phyloP scores from a whole-genome alignment of 2,113 vertebrate genomes.

The Bos indicus region DNA sequence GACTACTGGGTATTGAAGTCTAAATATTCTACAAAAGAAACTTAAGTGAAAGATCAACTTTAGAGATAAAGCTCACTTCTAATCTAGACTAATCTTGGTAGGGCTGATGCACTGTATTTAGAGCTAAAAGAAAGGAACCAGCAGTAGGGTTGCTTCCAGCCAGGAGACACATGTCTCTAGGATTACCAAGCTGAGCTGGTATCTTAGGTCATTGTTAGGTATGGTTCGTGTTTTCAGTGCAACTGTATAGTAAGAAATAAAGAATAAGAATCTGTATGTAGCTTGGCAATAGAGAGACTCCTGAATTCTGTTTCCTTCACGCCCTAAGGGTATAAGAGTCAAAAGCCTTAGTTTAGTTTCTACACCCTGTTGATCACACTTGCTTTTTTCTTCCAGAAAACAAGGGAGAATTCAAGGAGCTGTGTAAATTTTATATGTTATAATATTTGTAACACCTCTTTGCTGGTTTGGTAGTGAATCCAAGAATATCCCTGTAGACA shows the following conservation, averaged over 20 bases:
- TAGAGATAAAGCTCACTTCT: neutral
- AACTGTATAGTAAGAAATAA: neutral
- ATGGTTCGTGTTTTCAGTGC: neutral
- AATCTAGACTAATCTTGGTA: neutral
- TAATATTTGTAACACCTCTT: neutral
- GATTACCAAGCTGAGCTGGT: neutral
- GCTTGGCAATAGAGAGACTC: neutral
- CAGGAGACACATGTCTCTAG: neutral
- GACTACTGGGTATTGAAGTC: neutral
- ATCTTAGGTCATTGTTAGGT: neutral
- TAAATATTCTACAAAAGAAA: neutral
- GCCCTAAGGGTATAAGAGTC: neutral
- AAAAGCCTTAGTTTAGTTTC: neutral
- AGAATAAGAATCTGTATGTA: neutral
- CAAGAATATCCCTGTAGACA: neutral
- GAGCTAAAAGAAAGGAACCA: neutral
- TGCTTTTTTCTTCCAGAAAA: neutral
- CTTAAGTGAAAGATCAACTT: neutral
- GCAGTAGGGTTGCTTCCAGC: neutral
- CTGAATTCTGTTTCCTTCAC: neutral
- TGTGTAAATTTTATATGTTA: neutral
- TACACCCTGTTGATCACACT: neutral
- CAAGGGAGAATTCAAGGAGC: neutral
- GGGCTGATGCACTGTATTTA: neutral
- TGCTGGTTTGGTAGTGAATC: neutral